Evolutionary conservation across 2,888 invertebrate species (phyloP), one percentile per base, ranked within the genome.

Genomic region (Lasius fuliginosus): DNA sequence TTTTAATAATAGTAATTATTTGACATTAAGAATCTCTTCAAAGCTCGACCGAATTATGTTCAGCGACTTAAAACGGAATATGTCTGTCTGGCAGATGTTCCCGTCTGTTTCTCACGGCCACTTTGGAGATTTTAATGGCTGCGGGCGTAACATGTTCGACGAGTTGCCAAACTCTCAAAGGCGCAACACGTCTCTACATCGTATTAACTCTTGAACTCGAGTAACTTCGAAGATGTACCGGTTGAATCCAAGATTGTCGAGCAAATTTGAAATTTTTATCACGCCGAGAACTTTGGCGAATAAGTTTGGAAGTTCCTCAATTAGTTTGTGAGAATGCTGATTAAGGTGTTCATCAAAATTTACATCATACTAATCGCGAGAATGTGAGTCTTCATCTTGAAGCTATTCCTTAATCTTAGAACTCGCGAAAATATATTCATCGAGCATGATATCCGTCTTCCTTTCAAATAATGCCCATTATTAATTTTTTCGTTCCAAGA

Each of bases 81-180:
- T 18, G 23, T 36, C 6, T 42, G 9, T 58, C 30, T 60, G 60
- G 23, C 79, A 68, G 79, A 71, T 71, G 79, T 42, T 71, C 2
- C 23, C 46, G 46, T 71, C 79, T 81, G 73, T 60, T 79, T 36
- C 30, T 81, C 46, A 71, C 12, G 79, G 79, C 12, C 46, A 46
- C 46, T 81, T 58, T 23, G 46, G 12, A 36, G 46, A 71, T 71
- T 81, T 81, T 71, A 81, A 81, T 60, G 71, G 46, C 60, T 46
- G 46, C 18, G 12, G 36, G 46, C 73, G 58, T 71, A 60, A 81
- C 73, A 81, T 60, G 79, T 77, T 77, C 68, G 67, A 68, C n/a
- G 68, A 68, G 68, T 56, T 71, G 73, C 33, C 60, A 60, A 71
- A 81, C 60, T 81, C 60, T 71, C 49, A 15, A 27, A 71, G 33